phyloP scores from a whole-genome alignment of 2,113 vertebrate species.

The Corydoras sp. region DNA sequence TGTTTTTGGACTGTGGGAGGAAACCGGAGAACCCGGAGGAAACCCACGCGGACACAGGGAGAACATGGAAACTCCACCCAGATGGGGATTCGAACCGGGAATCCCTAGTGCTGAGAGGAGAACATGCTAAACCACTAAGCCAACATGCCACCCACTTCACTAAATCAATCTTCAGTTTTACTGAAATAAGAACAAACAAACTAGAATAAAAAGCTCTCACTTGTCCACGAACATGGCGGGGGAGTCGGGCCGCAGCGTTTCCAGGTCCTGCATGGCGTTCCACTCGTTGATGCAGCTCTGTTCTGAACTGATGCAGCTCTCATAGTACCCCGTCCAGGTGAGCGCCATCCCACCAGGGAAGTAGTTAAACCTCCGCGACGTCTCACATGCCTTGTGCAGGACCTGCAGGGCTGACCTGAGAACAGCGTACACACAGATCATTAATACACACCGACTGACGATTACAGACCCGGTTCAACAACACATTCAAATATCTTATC shows the following conservation, averaged over 20 bases:
- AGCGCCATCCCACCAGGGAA: slow-evolving; percentile 87
- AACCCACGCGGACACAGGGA: too few species aligned
- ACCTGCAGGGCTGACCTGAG: slow-evolving; percentile 92
- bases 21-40: too few species aligned
- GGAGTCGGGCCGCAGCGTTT: slow-evolving; percentile 84
- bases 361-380: slow-evolving; percentile 86
- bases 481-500: too few species aligned
- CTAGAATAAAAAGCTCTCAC: slow-evolving; percentile 51
- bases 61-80: too few species aligned
- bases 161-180: neutral
- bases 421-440: neutral
- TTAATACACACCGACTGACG: too few species aligned
- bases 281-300: slow-evolving; percentile 98
- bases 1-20: too few species aligned
- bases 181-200: neutral
- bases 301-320: slow-evolving; percentile 88
- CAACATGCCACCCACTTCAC: too few species aligned
- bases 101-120: too few species aligned
- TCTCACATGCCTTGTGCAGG: slow-evolving; percentile 92
- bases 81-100: too few species aligned
- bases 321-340: slow-evolving; percentile 91
- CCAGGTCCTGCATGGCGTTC: slow-evolving; percentile 94
- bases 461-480: too few species aligned
- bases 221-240: slow-evolving; percentile 85
- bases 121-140: too few species aligned